phyloP scores from a whole-genome alignment of 2,113 vertebrate genomes.

The Petroica traversi region DNA sequence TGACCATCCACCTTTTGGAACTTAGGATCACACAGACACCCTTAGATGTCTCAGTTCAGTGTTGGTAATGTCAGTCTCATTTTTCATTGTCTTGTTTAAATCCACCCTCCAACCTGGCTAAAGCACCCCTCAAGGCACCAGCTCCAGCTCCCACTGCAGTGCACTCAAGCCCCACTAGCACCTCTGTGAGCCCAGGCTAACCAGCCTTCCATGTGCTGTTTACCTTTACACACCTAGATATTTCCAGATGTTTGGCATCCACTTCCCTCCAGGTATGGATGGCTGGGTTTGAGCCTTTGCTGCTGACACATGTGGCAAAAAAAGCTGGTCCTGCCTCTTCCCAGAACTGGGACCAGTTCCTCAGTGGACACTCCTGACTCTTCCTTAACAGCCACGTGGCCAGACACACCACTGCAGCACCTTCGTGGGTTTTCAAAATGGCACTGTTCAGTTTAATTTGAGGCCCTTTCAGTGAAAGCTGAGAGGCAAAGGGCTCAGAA shows the following conservation, averaged over 20 bases:
- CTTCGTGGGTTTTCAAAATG: background rate
- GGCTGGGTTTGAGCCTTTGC: background rate
- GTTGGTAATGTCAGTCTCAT: background rate
- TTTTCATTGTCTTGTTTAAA: background rate
- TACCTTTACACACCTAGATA: fast-evolving
- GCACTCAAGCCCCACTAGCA: fast-evolving
- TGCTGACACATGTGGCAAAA: fast-evolving
- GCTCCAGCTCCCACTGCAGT: background rate
- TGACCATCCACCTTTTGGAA: background rate
- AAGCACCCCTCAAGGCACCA: background rate
- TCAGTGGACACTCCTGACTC: background rate
- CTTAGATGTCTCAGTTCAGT: background rate
- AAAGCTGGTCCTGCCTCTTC: background rate
- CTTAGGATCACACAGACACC: background rate
- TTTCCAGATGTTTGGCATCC: background rate
- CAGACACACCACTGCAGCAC: background rate
- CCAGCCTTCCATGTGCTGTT: fast-evolving
- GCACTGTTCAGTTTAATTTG: background rate
- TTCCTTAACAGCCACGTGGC: background rate
- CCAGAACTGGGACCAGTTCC: background rate
- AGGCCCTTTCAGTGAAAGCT: background rate
- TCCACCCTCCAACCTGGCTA: too few species aligned
- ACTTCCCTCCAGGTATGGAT: background rate
- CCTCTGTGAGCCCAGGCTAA: background rate
- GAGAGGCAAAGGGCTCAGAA: background rate